Base-by-base conservation (phyloP, 2,797 vertebrate genomes). In the Prionace glauca region DNA sequence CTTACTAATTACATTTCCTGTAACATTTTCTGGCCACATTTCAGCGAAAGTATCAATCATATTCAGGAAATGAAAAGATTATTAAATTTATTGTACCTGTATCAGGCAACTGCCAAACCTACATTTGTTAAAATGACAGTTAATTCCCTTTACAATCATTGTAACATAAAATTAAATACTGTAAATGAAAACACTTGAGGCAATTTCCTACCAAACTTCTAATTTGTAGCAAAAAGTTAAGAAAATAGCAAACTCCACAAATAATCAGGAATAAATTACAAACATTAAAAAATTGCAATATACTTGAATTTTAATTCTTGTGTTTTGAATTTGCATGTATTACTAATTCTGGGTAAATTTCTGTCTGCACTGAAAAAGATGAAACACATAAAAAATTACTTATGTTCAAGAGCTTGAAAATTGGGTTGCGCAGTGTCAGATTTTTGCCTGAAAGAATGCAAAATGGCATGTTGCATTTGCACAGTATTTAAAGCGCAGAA, bases 101-200 rank as follows among this genome's bases (percentile, higher is more conserved):
- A 62, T 65, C 56, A 91, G 56, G 12, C 88, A n/a, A 60, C 62
- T 91, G 29, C 29, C 50, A 62, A 29, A 9, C 88, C 60, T 91
- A n/a, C 32, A 2, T 62, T 91, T 91, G 88, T 91, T 90, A 62
- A 62, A 56, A 90, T 90, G 87, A 56, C 87, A 90, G 56, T 62
- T 91, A 62, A n/a, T 91, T 91, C 60, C 56, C 56, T 41, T 20
- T 62, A 91, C 32, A 87, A 87, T 87, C 41, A 56, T 50, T 26
- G 50, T 56, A 87, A 87, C 84, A 87, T 26, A 12, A 87, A 77
- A 87, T 56, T 56, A 45, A 87, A 87, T 26, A 87, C 86, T 56
- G 50, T 87, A 56, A 50, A 87, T 56, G 45, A 56, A 87, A 87
- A 87, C 41, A 12, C 22, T 86, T 86, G 26, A 56, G 86, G 50